Evolutionary conservation across 2,797 vertebrate species (phyloP).

Genomic region (Chelmon rostratus): DNA sequence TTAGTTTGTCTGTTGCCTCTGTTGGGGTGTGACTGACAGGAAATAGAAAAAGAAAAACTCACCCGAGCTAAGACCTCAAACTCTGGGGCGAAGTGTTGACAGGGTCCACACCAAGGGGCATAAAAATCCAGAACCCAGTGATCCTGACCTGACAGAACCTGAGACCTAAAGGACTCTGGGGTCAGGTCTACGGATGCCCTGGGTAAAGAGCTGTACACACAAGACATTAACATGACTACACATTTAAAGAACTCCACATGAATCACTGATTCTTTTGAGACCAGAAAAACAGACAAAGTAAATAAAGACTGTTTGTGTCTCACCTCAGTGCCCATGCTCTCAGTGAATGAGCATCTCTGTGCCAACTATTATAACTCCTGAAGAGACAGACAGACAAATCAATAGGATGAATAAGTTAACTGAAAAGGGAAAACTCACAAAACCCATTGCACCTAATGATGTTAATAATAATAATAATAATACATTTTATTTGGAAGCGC

Average conservation of each 20-base stretch:
- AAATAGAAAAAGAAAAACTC: constrained; percentile 49
- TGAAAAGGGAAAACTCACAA: neutral
- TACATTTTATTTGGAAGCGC: too few relatives aligned
- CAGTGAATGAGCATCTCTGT: constrained; percentile 93
- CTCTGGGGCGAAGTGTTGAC: constrained; percentile 95
- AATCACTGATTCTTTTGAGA: neutral
- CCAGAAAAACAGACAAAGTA: neutral
- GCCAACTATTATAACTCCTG: constrained; percentile 94
- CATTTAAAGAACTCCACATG: neutral
- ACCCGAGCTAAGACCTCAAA: constrained; percentile 95
- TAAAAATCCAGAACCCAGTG: constrained; percentile 98
- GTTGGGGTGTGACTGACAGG: neutral
- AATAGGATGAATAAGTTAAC: constrained; percentile 5
- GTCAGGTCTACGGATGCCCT: constrained; percentile 90
- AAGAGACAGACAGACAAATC: constrained; percentile 38
- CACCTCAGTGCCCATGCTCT: constrained; percentile 93
- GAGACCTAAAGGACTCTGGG: constrained; percentile 90
- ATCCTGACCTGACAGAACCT: constrained; percentile 89
- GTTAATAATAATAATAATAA: too few relatives aligned
- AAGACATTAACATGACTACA: neutral
- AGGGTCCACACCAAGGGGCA: constrained; percentile 97
- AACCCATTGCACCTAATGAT: neutral
- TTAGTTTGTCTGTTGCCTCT: neutral
- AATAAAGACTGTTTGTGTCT: constrained; percentile 47
- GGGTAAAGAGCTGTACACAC: constrained; percentile 89